These are phyloP conservation scores for Carlito syrichta DNA, from an alignment of 2,113 vertebrate species.

Conservation along the genomic window DNA sequence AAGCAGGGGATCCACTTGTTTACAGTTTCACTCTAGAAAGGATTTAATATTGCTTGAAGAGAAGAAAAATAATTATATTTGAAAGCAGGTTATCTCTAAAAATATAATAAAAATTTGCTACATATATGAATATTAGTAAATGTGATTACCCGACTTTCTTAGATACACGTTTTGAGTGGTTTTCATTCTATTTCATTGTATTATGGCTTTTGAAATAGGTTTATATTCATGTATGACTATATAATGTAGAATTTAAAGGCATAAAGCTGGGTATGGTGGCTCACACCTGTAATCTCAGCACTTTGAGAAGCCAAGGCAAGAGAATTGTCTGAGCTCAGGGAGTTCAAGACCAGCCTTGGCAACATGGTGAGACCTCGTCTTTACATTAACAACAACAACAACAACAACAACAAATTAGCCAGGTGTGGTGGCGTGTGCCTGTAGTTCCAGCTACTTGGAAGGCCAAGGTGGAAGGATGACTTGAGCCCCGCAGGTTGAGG, in stretches of 20 bases:
- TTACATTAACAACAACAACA: no score
- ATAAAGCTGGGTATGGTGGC: no score
- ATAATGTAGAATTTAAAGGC: conserved; percentile 51
- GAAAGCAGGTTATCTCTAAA: neutral
- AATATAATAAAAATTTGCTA: conserved; percentile 3
- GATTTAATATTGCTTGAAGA: neutral
- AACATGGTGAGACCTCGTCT: no score
- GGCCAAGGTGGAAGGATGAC: no score
- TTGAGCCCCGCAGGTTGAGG: no score
- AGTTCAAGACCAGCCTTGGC: no score
- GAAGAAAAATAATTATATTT: neutral
- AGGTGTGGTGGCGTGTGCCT: no score
- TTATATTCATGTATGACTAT: neutral
- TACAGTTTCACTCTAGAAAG: neutral
- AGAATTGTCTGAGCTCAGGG: no score
- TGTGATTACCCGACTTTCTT: neutral
- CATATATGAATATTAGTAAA: neutral
- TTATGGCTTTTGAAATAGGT: neutral
- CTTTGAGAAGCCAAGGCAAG: no score
- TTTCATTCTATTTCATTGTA: neutral
- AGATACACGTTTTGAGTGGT: neutral
- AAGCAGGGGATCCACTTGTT: neutral
- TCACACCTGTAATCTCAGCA: no score
- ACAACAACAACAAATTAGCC: no score
- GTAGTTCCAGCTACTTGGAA: no score